Conservation (phyloP, 1,140 invertebrate genomes). For the Helicoverpa armigera region DNA sequence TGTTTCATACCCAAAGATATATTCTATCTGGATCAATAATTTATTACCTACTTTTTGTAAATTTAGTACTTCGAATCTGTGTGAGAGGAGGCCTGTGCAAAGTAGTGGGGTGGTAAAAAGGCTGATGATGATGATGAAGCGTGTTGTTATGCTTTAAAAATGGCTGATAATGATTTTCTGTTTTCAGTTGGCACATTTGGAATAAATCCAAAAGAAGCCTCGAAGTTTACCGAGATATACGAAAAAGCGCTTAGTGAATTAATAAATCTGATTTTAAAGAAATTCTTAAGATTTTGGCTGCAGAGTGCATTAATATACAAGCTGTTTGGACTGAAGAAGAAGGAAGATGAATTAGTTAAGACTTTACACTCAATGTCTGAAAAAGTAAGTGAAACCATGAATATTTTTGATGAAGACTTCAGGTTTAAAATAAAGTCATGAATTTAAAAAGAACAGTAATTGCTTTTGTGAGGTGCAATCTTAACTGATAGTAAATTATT, state of each 20-base stretch:
- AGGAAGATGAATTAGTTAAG: conserved; percentile 4
- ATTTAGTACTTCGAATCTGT: no score
- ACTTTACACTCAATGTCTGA: conserved; percentile 3
- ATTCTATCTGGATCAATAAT: no score
- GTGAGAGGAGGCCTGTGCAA: no score
- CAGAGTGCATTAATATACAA: background rate
- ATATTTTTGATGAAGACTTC: background rate
- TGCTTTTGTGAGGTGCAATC: background rate
- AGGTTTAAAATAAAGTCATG: background rate
- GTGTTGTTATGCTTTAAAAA: no score
- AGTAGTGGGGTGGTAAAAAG: no score
- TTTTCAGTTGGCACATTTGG: conserved; percentile 5
- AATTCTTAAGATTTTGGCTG: background rate
- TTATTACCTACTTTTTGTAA: background rate
- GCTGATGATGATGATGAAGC: no score
- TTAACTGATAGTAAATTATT: no score
- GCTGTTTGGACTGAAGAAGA: conserved; percentile 10
- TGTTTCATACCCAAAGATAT: no score
- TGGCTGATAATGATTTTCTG: no score
- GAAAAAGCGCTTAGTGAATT: background rate
- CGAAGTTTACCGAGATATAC: background rate
- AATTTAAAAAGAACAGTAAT: no score
- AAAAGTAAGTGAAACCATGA: background rate
- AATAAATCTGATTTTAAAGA: background rate
- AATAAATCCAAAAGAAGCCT: background rate